phyloP scores from a whole-genome alignment of 1,140 invertebrate genomes.

The Littorina saxatilis region DNA sequence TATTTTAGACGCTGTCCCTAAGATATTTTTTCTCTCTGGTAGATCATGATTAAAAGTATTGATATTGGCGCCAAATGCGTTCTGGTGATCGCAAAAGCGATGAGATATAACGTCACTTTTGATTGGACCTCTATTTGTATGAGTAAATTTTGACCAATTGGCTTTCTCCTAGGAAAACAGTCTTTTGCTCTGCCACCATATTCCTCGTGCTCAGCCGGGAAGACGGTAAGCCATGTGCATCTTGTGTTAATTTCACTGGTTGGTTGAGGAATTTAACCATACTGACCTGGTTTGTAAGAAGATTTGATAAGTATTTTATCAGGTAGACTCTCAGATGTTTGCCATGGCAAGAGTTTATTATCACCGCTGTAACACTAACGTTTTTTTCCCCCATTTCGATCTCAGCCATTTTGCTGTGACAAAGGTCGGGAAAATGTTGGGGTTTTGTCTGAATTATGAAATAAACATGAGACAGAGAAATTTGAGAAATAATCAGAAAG shows the following conservation, averaged over 20 bases:
- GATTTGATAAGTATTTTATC: too few relatives aligned
- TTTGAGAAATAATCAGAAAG: not conserved
- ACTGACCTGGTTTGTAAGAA: too few relatives aligned
- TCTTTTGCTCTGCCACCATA: constrained; percentile 25
- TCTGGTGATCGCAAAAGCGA: not conserved
- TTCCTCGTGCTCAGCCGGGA: constrained; percentile 35
- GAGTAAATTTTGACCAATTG: not conserved
- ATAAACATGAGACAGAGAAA: not conserved
- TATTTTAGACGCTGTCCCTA: not conserved
- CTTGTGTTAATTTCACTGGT: not conserved
- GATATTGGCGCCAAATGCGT: constrained; percentile 26
- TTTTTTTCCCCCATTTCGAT: constrained; percentile 4
- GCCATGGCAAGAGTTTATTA: too few relatives aligned
- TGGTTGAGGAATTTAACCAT: too few relatives aligned
- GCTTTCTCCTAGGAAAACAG: not conserved
- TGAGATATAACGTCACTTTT: not conserved
- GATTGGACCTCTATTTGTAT: constrained; percentile 11
- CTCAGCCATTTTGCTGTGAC: constrained; percentile 36
- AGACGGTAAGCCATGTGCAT: constrained; percentile 28
- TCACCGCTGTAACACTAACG: too few relatives aligned
- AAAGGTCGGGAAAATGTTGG: constrained; percentile 27
- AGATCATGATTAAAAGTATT: not conserved
- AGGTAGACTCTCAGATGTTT: too few relatives aligned
- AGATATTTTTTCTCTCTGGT: not conserved
- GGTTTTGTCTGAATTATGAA: not conserved